Conservation (phyloP, 2,888 invertebrate genomes). For the Stegophylla sp. region DNA sequence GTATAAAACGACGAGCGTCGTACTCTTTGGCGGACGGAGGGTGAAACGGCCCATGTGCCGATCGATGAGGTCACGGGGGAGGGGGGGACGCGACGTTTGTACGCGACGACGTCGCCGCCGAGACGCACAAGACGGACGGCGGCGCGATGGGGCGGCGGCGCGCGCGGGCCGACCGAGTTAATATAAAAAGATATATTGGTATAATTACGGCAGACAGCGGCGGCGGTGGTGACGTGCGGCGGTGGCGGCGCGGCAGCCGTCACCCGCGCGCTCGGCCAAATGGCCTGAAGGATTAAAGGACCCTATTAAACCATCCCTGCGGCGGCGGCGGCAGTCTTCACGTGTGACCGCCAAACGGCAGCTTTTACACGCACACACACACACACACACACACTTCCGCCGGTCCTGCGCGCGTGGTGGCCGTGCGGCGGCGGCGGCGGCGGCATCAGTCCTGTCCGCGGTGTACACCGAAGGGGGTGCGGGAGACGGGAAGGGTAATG, state of each 20-base stretch:
- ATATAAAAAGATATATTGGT: slow-evolving; percentile 59
- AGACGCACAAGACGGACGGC: slow-evolving; percentile 30
- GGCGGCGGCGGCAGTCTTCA: slow-evolving; percentile 43
- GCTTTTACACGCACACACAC: slow-evolving; percentile 45
- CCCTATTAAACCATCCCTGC: slow-evolving; percentile 54
- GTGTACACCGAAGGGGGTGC: too few relatives aligned
- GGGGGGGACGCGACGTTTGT: neutral
- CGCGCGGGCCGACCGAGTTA: slow-evolving; percentile 36
- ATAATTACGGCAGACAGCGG: slow-evolving; percentile 48
- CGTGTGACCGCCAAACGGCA: slow-evolving; percentile 58
- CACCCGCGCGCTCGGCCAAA: slow-evolving; percentile 48
- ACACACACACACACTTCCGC: neutral
- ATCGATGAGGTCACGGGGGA: slow-evolving; percentile 18
- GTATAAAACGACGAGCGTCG: neutral
- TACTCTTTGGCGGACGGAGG: neutral
- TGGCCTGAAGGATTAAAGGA: slow-evolving; percentile 58
- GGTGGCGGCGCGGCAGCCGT: slow-evolving; percentile 14
- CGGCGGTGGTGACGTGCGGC: neutral
- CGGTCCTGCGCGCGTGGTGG: too few relatives aligned
- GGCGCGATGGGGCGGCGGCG: neutral
- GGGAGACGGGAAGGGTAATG: slow-evolving; percentile 49
- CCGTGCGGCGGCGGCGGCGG: neutral
- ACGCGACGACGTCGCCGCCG: neutral
- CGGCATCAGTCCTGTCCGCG: too few relatives aligned
- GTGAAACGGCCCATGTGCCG: slow-evolving; percentile 6